phyloP scores from a whole-genome alignment of 2,797 vertebrate genomes.

The Propithecus deckenii region DNA sequence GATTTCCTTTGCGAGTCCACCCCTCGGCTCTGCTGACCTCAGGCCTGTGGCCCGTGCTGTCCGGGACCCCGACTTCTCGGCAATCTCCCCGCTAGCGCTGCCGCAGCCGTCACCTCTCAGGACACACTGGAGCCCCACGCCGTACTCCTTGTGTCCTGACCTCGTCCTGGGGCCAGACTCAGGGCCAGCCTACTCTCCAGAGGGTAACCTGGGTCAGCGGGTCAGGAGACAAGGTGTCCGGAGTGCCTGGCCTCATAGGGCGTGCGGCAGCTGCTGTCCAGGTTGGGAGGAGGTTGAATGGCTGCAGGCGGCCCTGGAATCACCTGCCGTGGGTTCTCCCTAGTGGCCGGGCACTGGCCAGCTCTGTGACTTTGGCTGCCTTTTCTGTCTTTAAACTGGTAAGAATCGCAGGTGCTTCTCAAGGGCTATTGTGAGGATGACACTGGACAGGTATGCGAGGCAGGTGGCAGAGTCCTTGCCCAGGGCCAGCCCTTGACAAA shows the following conservation, averaged over 20 bases:
- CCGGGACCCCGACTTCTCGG: neutral
- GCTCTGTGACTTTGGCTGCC: neutral
- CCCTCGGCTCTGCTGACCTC: neutral
- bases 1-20: neutral
- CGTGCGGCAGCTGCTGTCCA: neutral
- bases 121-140: neutral
- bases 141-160: neutral
- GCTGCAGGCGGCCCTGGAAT: neutral
- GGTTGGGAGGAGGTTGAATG: neutral
- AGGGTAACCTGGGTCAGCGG: neutral
- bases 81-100: neutral
- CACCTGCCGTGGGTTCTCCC: neutral
- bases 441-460: too few species aligned
- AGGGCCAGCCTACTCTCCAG: neutral
- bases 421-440: neutral
- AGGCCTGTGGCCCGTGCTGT: too few species aligned
- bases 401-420: rapidly evolving
- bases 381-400: neutral
- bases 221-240: neutral
- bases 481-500: too few species aligned
- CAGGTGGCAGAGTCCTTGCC: neutral
- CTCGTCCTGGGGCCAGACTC: too few species aligned
- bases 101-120: neutral
- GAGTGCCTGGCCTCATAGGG: neutral
- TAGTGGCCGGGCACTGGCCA: neutral